Conservation (phyloP, 2,113 vertebrate species). For the Proterorhinus semilunaris region DNA sequence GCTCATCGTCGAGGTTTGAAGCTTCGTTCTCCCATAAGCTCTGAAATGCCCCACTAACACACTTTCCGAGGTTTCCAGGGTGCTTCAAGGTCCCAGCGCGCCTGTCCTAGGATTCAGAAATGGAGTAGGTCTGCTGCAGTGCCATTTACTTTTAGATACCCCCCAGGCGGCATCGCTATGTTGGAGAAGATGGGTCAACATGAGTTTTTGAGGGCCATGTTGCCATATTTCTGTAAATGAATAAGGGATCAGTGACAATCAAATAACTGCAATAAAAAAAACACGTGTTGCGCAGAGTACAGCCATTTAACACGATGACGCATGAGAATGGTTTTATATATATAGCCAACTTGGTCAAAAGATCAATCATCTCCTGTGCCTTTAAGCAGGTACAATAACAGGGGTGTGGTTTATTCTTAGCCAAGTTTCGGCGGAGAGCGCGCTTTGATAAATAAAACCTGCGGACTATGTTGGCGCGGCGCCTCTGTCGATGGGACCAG, state of each 20-base stretch:
- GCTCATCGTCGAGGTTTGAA: not conserved
- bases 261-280: too few relatives aligned
- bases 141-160: too few relatives aligned
- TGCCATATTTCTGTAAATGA: too few relatives aligned
- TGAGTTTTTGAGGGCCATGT: too few relatives aligned
- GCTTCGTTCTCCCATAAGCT: not conserved
- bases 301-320: too few relatives aligned
- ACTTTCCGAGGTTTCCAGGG: constrained; percentile 9
- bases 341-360: too few relatives aligned
- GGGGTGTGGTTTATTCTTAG: constrained; percentile 54
- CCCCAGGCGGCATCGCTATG: too few relatives aligned
- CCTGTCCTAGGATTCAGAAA: not conserved
- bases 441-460: constrained; percentile 40
- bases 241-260: too few relatives aligned
- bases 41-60: constrained; percentile 20
- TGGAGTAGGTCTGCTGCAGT: not conserved
- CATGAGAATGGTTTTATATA: too few relatives aligned
- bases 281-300: too few relatives aligned
- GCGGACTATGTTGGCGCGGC: not conserved
- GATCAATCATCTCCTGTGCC: constrained; percentile 23
- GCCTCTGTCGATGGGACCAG: not conserved
- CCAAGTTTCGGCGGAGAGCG: constrained; percentile 52
- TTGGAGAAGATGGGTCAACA: too few relatives aligned
- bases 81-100: not conserved
- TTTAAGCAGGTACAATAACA: constrained; percentile 65